Conservation (phyloP, 2,888 invertebrate genomes). For the Lasioglossum lativentre region DNA sequence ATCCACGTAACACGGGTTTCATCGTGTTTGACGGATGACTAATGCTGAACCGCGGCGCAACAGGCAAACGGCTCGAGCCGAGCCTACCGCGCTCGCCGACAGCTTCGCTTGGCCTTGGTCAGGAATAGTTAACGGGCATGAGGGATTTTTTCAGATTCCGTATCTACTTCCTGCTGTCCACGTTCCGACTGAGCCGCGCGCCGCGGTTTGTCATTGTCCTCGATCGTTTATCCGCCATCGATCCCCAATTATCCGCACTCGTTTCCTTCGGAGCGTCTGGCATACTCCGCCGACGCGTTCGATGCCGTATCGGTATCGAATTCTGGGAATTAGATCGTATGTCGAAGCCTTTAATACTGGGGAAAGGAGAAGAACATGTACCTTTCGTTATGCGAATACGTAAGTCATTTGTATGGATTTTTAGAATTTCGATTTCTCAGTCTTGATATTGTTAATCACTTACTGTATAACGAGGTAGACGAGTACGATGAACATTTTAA, state of each 20-base stretch:
- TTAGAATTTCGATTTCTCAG: no score
- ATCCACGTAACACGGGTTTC: constrained; percentile 71
- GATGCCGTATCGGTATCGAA: neutral
- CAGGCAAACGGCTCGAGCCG: constrained; percentile 53
- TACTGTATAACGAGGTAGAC: no score
- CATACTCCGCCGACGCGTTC: neutral
- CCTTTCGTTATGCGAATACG: no score
- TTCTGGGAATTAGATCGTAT: neutral
- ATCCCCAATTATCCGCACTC: constrained; percentile 53
- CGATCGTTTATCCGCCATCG: constrained; percentile 28
- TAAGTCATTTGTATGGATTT: no score
- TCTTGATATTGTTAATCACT: no score
- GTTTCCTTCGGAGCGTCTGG: neutral
- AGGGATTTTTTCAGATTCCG: constrained; percentile 61
- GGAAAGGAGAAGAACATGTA: no score
- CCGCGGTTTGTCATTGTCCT: constrained; percentile 69
- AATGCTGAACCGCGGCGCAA: constrained; percentile 59
- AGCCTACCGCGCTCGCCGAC: constrained; percentile 69
- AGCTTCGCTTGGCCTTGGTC: constrained; percentile 71
- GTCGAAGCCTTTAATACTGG: neutral
- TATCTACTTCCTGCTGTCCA: constrained; percentile 71
- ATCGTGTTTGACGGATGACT: constrained; percentile 73
- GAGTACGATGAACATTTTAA: no score
- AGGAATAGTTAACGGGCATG: constrained; percentile 70
- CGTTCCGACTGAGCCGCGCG: constrained; percentile 58